Evolutionary conservation across 2,797 vertebrate genomes (phyloP).

Genomic region (Thripadectes ignobilis): DNA sequence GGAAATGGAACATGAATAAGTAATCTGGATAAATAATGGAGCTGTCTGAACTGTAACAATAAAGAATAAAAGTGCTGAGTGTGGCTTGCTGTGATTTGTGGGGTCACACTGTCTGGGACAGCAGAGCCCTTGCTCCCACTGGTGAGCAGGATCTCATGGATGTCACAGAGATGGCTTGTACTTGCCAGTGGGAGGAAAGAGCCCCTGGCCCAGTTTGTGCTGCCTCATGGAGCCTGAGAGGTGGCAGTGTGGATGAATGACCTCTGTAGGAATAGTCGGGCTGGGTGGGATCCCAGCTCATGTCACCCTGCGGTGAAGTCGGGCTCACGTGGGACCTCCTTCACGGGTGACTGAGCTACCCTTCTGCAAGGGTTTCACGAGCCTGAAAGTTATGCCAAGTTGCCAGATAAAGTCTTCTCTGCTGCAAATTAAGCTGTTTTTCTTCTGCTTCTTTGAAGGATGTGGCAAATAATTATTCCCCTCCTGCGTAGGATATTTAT

Average conservation of each 20-base stretch:
- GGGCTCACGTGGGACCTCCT: rapidly evolving
- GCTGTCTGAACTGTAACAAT: slow-evolving; percentile 62
- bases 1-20: slow-evolving; percentile 60
- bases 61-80: slow-evolving; percentile 68
- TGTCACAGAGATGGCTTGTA: not conserved
- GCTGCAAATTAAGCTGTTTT: not conserved
- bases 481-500: not conserved
- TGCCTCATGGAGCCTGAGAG: not conserved
- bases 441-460: not conserved
- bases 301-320: not conserved
- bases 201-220: not conserved
- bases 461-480: not conserved
- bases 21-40: slow-evolving; percentile 66
- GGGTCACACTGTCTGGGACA: not conserved
- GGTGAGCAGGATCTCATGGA: not conserved
- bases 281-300: not conserved
- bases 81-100: slow-evolving; percentile 52
- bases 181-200: not conserved
- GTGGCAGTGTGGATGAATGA: not conserved
- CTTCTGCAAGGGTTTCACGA: not conserved
- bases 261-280: not conserved
- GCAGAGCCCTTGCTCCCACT: not conserved
- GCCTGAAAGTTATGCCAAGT: not conserved
- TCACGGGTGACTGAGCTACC: rapidly evolving
- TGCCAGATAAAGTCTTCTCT: not conserved